Evolutionary conservation across 2,113 vertebrate species (phyloP).

Genomic region (Lonchura striata): DNA sequence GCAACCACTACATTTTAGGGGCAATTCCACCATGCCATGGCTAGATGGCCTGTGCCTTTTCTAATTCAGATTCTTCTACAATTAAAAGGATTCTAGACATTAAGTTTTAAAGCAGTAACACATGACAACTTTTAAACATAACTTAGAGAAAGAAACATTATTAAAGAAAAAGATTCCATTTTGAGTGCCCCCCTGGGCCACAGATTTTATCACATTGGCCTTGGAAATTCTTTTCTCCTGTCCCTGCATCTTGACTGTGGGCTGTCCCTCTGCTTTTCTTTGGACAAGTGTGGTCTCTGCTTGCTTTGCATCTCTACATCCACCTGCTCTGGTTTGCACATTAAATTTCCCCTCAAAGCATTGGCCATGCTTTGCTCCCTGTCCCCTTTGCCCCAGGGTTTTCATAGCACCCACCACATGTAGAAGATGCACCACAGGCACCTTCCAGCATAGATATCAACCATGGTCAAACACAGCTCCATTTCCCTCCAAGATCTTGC

Average conservation of each 20-base stretch:
- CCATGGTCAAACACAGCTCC: neutral
- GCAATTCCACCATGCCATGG: neutral
- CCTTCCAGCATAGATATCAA: neutral
- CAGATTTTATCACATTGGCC: neutral
- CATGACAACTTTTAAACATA: neutral
- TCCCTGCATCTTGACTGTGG: neutral
- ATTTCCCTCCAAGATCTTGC: neutral
- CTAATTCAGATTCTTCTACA: neutral
- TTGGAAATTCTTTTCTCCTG: constrained; percentile 8
- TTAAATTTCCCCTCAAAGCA: neutral
- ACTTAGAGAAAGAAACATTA: neutral
- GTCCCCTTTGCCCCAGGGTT: neutral
- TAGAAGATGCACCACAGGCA: neutral
- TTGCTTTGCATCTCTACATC: neutral
- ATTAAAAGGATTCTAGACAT: neutral
- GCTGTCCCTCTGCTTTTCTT: neutral
- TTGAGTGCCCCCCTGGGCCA: neutral
- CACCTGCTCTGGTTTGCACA: neutral
- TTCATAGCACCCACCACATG: neutral
- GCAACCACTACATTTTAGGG: neutral
- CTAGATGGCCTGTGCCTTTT: neutral
- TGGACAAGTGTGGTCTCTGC: neutral
- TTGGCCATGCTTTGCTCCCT: neutral
- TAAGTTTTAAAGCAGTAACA: neutral
- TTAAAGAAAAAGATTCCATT: neutral